Conservation (phyloP, 2,888 invertebrate genomes). For the Pachycephus smyrnensis region DNA sequence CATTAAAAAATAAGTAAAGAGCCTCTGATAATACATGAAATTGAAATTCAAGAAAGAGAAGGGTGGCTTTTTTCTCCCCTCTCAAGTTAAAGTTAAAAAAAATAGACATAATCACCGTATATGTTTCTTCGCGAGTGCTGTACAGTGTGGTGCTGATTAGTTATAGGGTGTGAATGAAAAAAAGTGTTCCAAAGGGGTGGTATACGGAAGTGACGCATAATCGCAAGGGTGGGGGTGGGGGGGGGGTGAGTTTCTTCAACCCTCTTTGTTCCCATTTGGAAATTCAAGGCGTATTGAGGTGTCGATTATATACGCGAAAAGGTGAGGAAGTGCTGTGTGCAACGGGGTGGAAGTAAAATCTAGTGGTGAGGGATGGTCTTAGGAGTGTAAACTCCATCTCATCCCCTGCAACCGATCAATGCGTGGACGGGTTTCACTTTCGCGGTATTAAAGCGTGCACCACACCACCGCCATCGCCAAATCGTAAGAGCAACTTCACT, state of each 20-base stretch:
- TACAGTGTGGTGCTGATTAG: background rate
- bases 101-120: background rate
- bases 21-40: background rate
- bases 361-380: conserved; percentile 65
- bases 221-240: background rate
- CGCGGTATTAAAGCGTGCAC: conserved; percentile 64
- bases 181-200: background rate
- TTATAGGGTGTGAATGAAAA: background rate
- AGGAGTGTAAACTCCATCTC: conserved; percentile 54
- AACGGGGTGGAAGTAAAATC: background rate
- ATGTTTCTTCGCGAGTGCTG: background rate
- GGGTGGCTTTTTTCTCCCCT: background rate
- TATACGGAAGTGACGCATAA: background rate
- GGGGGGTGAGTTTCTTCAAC: background rate
- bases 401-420: conserved; percentile 67
- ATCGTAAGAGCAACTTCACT: conserved; percentile 1
- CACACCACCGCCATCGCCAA: conserved; percentile 26
- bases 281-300: background rate
- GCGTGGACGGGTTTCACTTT: conserved; percentile 68
- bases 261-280: background rate
- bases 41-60: background rate
- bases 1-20: background rate
- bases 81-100: background rate
- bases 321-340: background rate
- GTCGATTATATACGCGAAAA: background rate